Conservation (phyloP, 2,888 invertebrate species). For the Torymus auratus region DNA sequence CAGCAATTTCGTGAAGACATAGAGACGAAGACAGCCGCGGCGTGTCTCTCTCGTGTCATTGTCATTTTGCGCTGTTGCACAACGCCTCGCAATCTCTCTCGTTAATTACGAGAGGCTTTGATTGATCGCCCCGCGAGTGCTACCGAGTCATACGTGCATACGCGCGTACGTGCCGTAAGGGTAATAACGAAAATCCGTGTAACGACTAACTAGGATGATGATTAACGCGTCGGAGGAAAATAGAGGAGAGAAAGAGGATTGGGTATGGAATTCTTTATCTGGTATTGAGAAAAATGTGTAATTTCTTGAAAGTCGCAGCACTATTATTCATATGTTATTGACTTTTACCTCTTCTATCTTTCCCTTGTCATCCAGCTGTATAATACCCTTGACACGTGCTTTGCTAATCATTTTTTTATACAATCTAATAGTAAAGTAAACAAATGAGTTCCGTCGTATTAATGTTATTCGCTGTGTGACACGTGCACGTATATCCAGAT, state of each 20-base stretch:
- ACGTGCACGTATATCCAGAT: no score
- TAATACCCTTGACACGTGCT: no score
- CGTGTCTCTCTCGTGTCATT: slow-evolving; percentile 58
- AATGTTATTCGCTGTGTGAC: no score
- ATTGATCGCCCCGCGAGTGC: slow-evolving; percentile 66
- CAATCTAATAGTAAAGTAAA: no score
- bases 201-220: slow-evolving; percentile 66
- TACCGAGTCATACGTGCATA: not conserved
- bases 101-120: slow-evolving; percentile 60
- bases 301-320: not conserved
- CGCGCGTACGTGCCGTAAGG: slow-evolving; percentile 55
- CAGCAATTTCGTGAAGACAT: slow-evolving; percentile 24
- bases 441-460: no score
- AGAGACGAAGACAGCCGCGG: not conserved
- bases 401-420: no score
- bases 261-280: slow-evolving; percentile 55
- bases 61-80: slow-evolving; percentile 62
- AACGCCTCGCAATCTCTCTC: slow-evolving; percentile 47
- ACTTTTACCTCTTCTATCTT: no score
- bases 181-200: slow-evolving; percentile 65
- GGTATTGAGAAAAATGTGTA: slow-evolving; percentile 11
- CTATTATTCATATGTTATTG: no score
- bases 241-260: slow-evolving; percentile 31
- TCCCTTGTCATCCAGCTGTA: no score
- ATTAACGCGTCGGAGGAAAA: slow-evolving; percentile 58